Conservation (phyloP, 2,113 vertebrate species). For the Alethe diademata region DNA sequence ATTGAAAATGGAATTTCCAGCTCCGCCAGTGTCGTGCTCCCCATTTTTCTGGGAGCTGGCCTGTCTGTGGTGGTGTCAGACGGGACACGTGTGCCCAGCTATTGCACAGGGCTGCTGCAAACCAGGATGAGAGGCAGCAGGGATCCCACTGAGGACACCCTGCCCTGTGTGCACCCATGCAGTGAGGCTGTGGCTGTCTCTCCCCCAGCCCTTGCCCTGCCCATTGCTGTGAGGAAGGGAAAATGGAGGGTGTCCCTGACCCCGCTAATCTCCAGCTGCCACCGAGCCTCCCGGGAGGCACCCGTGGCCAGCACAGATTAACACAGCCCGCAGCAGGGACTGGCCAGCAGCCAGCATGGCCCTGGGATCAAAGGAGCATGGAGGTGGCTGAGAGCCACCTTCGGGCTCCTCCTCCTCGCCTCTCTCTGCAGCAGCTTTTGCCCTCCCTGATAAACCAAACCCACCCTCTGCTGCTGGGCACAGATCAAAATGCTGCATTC, state of each 20-base stretch:
- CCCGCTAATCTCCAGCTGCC: slow-evolving; percentile 45
- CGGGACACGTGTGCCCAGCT: fast-evolving
- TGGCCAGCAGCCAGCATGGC: slow-evolving; percentile 1
- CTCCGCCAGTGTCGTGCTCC: background rate
- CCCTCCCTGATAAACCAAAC: background rate
- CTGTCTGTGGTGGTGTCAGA: background rate
- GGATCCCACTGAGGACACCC: fast-evolving
- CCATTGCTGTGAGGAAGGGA: background rate
- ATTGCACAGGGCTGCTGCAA: background rate
- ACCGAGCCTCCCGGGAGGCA: slow-evolving; percentile 2
- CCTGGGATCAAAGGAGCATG: background rate
- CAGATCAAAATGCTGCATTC: background rate
- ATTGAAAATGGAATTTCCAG: background rate
- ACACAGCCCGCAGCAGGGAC: slow-evolving; percentile 11
- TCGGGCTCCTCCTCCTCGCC: background rate
- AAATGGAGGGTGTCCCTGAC: slow-evolving; percentile 58
- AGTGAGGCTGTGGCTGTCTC: fast-evolving
- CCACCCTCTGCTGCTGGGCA: background rate
- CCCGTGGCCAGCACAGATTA: slow-evolving; percentile 16
- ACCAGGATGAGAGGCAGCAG: background rate
- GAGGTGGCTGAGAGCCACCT: slow-evolving; percentile 37
- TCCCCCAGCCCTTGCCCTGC: background rate
- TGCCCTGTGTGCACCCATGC: fast-evolving
- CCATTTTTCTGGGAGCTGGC: background rate
- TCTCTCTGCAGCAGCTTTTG: background rate